Base-by-base conservation (phyloP, 2,113 vertebrate genomes). In the Antechinus stuartii region DNA sequence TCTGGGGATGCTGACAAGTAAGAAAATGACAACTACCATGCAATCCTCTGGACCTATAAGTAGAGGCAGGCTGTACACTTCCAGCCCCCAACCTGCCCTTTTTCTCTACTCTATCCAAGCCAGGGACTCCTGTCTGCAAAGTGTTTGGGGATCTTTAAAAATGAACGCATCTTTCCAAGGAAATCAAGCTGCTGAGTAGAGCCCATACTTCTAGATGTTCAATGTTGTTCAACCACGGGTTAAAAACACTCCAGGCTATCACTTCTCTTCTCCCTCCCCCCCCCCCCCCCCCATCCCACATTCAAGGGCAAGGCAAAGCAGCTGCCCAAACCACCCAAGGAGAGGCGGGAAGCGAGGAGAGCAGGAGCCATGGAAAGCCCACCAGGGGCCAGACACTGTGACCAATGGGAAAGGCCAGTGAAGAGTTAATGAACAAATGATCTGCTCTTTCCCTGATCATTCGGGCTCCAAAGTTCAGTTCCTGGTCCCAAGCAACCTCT, bases 401-500 rank as follows among this genome's bases (percentile, higher is more conserved):
- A 26, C 50, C 90, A 0, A 35, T 9, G 35, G 50, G 46, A 35
- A 91, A 0, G 53, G 97, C 12, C 0, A 91, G 52, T 95, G 47
- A 97, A 97, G 96, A 96, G 98, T 98, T 98, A 98, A 98, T 61
- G 11, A 23, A 95, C 92, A n/a, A 90, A 90, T 52, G 90, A 96
- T 95, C 94, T 46, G 94, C 97, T 98, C 68, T 97, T 61, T 94
- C 98, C 98, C 97, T 91, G 98, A 97, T 93, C 96, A 97, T 96
- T 97, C 93, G 50, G 95, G 96, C 98, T 98, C 98, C 98, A 98
- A 98, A 98, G 98, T 98, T 98, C 98, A 98, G 94, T 91, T 97
- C 90, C 96, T 95, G 98, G 96, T 98, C 96, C 96, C 90, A 96
- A 97, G 98, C 98, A 96, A 98, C 93, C 98, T 98, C 94, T 14